These are phyloP conservation scores for Pelosia muscerda DNA, from an alignment of 2,888 invertebrate genomes.

Conservation along the genomic window DNA sequence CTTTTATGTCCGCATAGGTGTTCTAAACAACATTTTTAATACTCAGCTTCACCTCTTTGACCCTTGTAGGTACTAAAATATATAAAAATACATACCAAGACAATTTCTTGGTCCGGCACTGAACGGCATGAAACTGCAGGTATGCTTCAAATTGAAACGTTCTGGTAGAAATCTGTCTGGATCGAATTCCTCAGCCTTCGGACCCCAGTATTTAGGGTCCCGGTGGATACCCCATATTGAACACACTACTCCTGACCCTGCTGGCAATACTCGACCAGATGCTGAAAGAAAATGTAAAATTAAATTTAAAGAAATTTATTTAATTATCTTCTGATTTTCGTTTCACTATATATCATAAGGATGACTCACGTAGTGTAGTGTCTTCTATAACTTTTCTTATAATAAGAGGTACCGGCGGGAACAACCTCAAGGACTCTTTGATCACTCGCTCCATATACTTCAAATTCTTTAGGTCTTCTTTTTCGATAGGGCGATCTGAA, in stretches of 20 bases:
- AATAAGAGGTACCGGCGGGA: constrained; percentile 78
- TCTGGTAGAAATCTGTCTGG: constrained; percentile 88
- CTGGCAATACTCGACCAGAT: constrained; percentile 75
- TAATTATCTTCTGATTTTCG: too few species aligned
- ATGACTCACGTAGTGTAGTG: constrained; percentile 73
- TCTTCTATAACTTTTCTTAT: constrained; percentile 77
- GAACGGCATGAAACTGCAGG: constrained; percentile 83
- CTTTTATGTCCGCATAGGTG: too few species aligned
- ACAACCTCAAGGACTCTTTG: constrained; percentile 76
- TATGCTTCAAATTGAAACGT: constrained; percentile 68
- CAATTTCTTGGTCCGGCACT: constrained; percentile 85
- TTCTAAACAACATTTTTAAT: too few species aligned
- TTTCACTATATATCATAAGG: not conserved
- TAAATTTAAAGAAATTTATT: too few species aligned
- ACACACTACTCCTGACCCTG: constrained; percentile 79
- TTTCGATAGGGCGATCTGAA: constrained; percentile 67
- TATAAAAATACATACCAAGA: constrained; percentile 69
- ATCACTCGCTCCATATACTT: constrained; percentile 76
- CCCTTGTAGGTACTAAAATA: too few species aligned
- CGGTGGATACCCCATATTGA: constrained; percentile 84
- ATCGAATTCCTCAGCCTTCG: constrained; percentile 87
- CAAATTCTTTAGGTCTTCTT: constrained; percentile 70
- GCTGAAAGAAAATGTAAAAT: constrained; percentile 53
- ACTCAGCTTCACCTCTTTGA: too few species aligned
- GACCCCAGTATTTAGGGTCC: constrained; percentile 87